These are phyloP conservation scores for Neolamprologus falcicula DNA, from an alignment of 2,113 vertebrate species.

Conservation along the genomic window DNA sequence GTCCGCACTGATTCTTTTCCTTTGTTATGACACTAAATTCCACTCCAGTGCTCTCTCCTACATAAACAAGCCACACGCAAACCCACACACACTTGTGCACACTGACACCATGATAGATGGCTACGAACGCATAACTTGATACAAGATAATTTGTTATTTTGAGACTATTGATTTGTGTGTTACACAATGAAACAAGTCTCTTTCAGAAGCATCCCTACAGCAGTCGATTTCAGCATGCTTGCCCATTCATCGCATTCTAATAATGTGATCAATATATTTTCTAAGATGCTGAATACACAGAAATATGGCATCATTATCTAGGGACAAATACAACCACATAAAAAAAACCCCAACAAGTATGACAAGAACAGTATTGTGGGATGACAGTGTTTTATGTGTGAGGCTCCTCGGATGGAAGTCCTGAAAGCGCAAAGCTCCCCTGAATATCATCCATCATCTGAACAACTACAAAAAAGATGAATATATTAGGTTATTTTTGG, in stretches of 20 bases:
- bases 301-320: background rate
- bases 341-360: slow-evolving; percentile 11
- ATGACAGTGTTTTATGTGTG: slow-evolving; percentile 24
- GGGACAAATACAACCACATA: background rate
- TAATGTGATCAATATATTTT: slow-evolving; percentile 24
- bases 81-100: background rate
- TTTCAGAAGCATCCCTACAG: slow-evolving; percentile 13
- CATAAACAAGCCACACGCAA: slow-evolving; percentile 22
- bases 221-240: slow-evolving; percentile 10
- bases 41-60: slow-evolving; percentile 9
- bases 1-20: slow-evolving; percentile 21
- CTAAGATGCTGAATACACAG: slow-evolving; percentile 22
- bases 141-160: slow-evolving; percentile 43
- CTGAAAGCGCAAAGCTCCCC: background rate
- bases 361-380: background rate
- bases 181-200: slow-evolving; percentile 25
- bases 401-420: background rate
- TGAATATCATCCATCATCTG: slow-evolving; percentile 55
- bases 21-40: slow-evolving; percentile 45
- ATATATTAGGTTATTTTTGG: slow-evolving; percentile 56
- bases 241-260: slow-evolving; percentile 29
- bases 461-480: slow-evolving; percentile 22
- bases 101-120: slow-evolving; percentile 30
- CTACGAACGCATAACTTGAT: slow-evolving; percentile 14
- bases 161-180: slow-evolving; percentile 44